Percentiles rank a stretch among this genome's conserved stretches.
These are phyloP conservation scores for Oasisia sp. DNA, from an alignment of 2,888 invertebrate species.

Conservation along the genomic window DNA sequence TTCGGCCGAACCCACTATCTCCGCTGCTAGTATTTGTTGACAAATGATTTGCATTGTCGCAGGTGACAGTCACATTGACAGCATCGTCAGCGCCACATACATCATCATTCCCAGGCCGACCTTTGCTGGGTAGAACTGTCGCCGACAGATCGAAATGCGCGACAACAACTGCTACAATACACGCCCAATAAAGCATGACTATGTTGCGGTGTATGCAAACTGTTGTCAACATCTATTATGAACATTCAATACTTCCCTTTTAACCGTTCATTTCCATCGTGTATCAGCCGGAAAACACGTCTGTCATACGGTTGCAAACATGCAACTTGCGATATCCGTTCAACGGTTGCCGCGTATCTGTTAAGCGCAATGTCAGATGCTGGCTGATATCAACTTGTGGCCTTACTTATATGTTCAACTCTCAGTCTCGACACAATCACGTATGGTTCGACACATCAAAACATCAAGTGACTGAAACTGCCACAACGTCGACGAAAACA, in stretches of 20 bases:
- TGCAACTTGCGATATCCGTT: neutral
- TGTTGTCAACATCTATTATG: neutral
- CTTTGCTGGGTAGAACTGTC: neutral
- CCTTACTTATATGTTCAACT: neutral
- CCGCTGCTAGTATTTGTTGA: neutral
- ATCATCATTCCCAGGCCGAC: neutral
- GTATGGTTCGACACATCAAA: neutral
- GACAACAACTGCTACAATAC: neutral
- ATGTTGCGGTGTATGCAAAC: neutral
- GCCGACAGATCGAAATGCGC: neutral
- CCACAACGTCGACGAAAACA: neutral
- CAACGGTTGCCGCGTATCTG: neutral
- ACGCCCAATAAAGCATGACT: neutral
- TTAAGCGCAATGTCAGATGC: neutral
- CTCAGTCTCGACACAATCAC: neutral
- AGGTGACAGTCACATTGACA: neutral
- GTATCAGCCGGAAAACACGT: neutral
- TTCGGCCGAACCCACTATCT: neutral
- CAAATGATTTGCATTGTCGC: neutral
- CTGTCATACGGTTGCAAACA: neutral
- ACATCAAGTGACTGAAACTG: neutral
- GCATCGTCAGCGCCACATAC: neutral
- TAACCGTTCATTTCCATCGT: neutral
- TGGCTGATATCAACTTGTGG: neutral
- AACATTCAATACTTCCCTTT: neutral